A percentile compares a stretch with the other conserved stretches of the same genome.
Evolutionary conservation across 2,797 vertebrate genomes (phyloP).

Genomic region (Leptatherina wallacei): DNA sequence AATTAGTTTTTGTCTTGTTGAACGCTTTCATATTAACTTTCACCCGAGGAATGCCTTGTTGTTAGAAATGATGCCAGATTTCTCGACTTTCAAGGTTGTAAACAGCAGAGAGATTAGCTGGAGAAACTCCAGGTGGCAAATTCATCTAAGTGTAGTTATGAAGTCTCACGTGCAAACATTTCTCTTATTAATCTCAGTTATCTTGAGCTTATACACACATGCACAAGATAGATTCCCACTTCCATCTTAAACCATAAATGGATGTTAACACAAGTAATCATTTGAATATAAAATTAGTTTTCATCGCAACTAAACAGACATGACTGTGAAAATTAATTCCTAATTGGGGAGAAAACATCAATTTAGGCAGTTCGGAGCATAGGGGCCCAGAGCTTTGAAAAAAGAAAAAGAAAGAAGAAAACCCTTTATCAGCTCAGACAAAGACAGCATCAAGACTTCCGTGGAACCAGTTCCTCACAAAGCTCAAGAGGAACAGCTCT

Average conservation of each 20-base stretch:
- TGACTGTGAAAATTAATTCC: neutral
- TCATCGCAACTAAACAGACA: neutral
- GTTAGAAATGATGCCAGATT: constrained; percentile 17
- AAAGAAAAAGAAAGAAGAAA: no score
- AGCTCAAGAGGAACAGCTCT: neutral
- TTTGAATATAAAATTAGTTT: neutral
- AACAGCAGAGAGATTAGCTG: neutral
- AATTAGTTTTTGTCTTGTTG: constrained; percentile 27
- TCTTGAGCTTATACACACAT: neutral
- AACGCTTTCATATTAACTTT: constrained; percentile 22
- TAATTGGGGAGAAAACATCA: neutral
- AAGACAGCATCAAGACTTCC: neutral
- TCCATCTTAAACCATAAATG: neutral
- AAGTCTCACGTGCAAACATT: neutral
- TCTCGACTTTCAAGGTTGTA: neutral
- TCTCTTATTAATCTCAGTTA: neutral
- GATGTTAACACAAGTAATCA: neutral
- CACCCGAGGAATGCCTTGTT: neutral
- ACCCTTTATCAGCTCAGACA: neutral
- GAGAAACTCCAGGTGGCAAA: neutral
- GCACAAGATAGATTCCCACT: neutral
- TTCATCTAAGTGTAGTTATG: neutral
- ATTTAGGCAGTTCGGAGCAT: neutral
- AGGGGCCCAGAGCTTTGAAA: neutral
- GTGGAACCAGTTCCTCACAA: neutral